Evolutionary conservation across 2,113 vertebrate genomes (phyloP), one percentile per base, ranked within the genome.

Genomic region (Caretta caretta): DNA sequence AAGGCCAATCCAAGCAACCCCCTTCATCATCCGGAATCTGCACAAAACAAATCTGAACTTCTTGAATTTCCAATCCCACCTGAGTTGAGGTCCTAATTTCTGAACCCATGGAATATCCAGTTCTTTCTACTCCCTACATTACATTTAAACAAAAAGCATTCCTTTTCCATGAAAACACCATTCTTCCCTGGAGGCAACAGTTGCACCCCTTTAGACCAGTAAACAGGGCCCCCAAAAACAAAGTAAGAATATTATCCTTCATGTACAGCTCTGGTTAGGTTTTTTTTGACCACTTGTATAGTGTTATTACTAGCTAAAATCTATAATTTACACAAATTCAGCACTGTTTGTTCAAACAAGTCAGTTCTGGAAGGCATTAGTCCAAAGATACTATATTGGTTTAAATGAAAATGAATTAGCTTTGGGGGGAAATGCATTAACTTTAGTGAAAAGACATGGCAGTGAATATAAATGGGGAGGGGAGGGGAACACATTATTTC

Each of bases 391-490:
- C 38, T 87, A 82, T 94, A 96, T 93, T 96, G 95, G 94, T 97
- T 97, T 93, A 97, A 97, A 97, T 92, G 95, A 90, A 97, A 96
- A 97, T 97, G 84, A 97, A 97, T 97, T 95, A 96, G 91, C 92
- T 98, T 95, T 97, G 86, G 88, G 88, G 83, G 76, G 88, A 97
- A 97, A 97, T 92, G 62, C 86, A 97, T 97, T 97, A 97, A 91
- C 92, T 97, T 95, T 92, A 93, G 65, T 86, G 80, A 78, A 96
- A 87, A 94, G 69, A 94, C 62, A 93, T 65, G 80, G 90, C 69
- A 96, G 84, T 94, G 94, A 91, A 97, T 97, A 97, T 94, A 95
- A 97, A 96, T 92, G 83, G 91, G 96, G 92, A 85, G 96, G 93
- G 88, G 38, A 42, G 38, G 69, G 84, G 75, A 76, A 31, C 6